Conservation (phyloP, 2,797 vertebrate genomes). For the Macroramphosus scolopax region DNA sequence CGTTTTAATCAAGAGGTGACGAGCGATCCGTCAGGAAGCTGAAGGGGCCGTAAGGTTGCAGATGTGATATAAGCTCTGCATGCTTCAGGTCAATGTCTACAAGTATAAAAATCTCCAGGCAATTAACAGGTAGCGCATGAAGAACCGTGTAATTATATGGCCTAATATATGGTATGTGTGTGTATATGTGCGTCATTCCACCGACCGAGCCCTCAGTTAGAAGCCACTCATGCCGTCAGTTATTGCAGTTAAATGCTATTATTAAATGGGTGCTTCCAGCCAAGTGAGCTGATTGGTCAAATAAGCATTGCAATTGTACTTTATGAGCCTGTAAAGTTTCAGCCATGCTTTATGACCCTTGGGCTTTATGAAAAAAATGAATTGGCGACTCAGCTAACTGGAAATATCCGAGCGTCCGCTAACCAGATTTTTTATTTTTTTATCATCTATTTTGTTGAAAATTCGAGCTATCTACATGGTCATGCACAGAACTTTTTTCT, state of each 20-base stretch:
- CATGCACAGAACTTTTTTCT: conserved; percentile 13
- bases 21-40: conserved; percentile 19
- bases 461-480: conserved; percentile 1
- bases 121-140: conserved; percentile 66
- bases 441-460: conserved; percentile 31
- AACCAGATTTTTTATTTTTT: conserved; percentile 29
- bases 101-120: conserved; percentile 53
- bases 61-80: conserved; percentile 39
- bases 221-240: conserved; percentile 74
- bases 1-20: conserved; percentile 39
- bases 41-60: conserved; percentile 9
- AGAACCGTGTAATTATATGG: conserved; percentile 51
- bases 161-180: conserved; percentile 19
- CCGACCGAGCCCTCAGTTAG: conserved; percentile 63
- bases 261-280: conserved; percentile 73
- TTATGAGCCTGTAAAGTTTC: conserved; percentile 73
- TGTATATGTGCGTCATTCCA: conserved; percentile 43
- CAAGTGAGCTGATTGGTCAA: conserved; percentile 77
- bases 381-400: conserved; percentile 62
- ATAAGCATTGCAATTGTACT: conserved; percentile 75
- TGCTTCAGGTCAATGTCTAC: conserved; percentile 58
- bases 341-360: conserved; percentile 72
- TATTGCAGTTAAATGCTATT: conserved; percentile 78
- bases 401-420: conserved; percentile 33
- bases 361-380: conserved; percentile 61